Base-by-base conservation (phyloP, 2,888 invertebrate genomes). In the Heliconius erato region DNA sequence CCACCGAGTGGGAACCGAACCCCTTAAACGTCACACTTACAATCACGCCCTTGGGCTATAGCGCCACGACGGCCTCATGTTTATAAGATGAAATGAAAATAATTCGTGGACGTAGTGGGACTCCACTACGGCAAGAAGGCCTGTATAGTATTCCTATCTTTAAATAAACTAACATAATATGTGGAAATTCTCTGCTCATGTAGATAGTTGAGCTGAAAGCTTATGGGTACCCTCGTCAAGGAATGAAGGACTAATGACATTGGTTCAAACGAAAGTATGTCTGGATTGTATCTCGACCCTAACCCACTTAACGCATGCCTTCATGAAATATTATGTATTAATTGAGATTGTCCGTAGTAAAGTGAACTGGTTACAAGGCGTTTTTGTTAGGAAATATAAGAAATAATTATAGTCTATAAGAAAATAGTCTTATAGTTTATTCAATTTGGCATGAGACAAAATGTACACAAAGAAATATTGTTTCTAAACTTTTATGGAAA, bases 191-290 rank as follows among this genome's bases (percentile, higher is more conserved):
- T 71, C n/a, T 7, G 40, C 40, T 14, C 40, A 71, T 40, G 16
- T 26, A 2, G 26, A 72, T 72, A 26, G 72, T 72, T 72, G 44
- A 72, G 44, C 72, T 49, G 16, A 72, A 76, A 59, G 40, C 76
- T 63, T 63, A 63, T 76, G 76, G 63, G 76, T 26, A 63, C 76
- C 76, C 63, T 63, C 76, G 76, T 76, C 63, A 76, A 26, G 63
- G 35, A 63, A 63, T 76, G 76, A 76, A 63, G 76, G 63, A 76
- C 63, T 76, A 76, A 76, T 76, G 76, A 40, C 76, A 76, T 54
- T 32, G 76, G 76, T 32, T 76, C 59, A 26, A 63, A 63, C 59
- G 76, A 76, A 76, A 76, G 76, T 76, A 76, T 76, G 76, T 26
- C 63, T 40, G 76, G 63, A 76, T 63, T 76, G 40, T 63, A 63